Base-by-base conservation (phyloP, 2,797 vertebrate species). In the Onychomys arenicola region DNA sequence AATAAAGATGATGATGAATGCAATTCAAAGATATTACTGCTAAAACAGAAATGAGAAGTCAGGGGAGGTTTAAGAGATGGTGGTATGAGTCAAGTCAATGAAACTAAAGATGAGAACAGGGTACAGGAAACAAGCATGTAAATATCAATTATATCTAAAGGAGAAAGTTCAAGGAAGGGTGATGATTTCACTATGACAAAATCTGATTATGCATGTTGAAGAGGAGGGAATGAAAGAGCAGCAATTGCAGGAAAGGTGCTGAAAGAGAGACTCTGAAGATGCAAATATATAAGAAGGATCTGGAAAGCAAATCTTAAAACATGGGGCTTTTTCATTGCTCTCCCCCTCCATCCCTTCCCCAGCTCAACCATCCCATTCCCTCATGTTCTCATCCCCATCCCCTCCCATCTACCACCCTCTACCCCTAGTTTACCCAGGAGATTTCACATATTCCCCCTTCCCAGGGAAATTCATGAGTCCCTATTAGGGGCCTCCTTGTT, bases 281-380 rank as follows among this genome's bases (percentile, higher is more conserved):
- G 19, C 2, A 86, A 17, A 65, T 65, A 32, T 1, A 59, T 23
- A 4, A 91, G 40, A 95, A 96, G 34, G 4, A 10, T 76, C 78
- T 83, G 59, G 52, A 95, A 94, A 57, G 13, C 29, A 78, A 93
- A 93, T 61, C 52, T 59, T 73, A 88, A 37, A 34, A 67, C 16
- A 19, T 25, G 34, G 32, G 17, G 12, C 40, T 92, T 90, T 55
- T 57, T 57, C 55, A 57, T 57, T 57, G 55, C 16, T 57, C 55
- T 57, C 17, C 16, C 55, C 17, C 17, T 57, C 17, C 17, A 19
- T 19, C 55, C 55, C 55, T 57, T 16, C 55, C 17, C 17, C 5
- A 57, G 17, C 55, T 57, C 55, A 19, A 57, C 55, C 55, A 57
- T 57, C 13, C 55, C 55, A 19, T 57, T 57, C 17, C 4, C 5